Evolutionary conservation across 2,797 vertebrate species (phyloP), one percentile per base, ranked within the genome.

Genomic region (Fringilla coelebs): DNA sequence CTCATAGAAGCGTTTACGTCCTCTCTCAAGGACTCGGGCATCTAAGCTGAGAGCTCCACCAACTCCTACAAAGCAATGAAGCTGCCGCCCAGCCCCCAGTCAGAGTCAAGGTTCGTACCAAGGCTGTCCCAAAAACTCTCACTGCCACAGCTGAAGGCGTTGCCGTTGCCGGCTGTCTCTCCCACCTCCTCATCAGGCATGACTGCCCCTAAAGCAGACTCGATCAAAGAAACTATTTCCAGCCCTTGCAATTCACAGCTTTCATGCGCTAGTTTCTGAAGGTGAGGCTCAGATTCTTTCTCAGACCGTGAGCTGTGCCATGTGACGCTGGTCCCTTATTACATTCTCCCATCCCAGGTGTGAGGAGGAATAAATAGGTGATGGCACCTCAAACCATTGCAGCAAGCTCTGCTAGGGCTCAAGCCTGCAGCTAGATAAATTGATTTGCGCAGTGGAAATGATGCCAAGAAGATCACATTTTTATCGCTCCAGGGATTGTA

Each of bases 71-170:
- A 26, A 74, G 67, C 55, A 20, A 5, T 0, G 26, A 79, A 77
- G 31, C 54, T 61, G 61, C 77, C 0, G 0, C 32, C 52, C 86
- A 6, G 24, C 13, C 1, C 2, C 32, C 9, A 13, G 8, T 13
- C 43, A 45, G 16, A 66, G 48, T 19, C 77, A 40, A 67, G 29
- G 71, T 36, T 90, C n/a, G 1, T 49, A n/a, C 45, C 61, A 17
- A 57, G 36, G 2, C n/a, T 60, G 45, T 83, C 58, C 1, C 7
- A 60, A 66, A 76, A 80, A 77, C 41, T 57, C 49, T 61, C 14
- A 28, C 58, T 8, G 3, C 48, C 61, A 14, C 26, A 65, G 62
- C 83, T 68, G 28, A 46, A 60, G 60, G 32, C 68, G 31, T 6
- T 52, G 72, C 75, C 1, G 0, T 45, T 82, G 24, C 72, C 4